Evolutionary conservation across 1,140 invertebrate genomes (phyloP), one percentile per base, ranked within the genome.

Genomic region (Contarinia nasturtii): DNA sequence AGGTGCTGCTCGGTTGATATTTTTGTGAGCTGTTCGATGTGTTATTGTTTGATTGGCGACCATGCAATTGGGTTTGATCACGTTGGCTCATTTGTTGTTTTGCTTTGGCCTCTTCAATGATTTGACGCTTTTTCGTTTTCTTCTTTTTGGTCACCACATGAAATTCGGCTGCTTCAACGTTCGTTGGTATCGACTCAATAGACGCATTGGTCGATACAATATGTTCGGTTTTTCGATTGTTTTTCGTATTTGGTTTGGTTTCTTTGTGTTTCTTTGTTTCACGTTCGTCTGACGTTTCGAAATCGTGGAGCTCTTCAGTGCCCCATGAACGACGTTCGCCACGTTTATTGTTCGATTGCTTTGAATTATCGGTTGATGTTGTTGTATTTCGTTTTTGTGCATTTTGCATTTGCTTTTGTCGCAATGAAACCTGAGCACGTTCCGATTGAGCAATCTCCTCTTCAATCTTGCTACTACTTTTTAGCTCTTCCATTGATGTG

Each of bases 131-230:
- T 61, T 80, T 80, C 53, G 72, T 73, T 50, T 77, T 77, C 55
- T 77, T 78, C 56, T 79, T 78, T 50, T 79, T 80, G 2, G 75
- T 78, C 14, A 80, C 78, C 22, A 79, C 72, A 52, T 75, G 67
- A 55, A 79, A 80, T 42, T 80, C 78, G 1, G 66, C 63, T 8
- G 63, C 63, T 52, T 70, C 68, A n/a, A 60, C 52, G 46, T 59
- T 56, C 10, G 21, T 33, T n/a, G 27, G 14, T 33, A 44, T 27
- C 22, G 43, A 44, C 22, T 44, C 43, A 44, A 27, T 44, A 7
- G 43, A 44, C 2, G 22, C 22, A 27, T 22, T 22, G 12, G 43
- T 22, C 22, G 3, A n/a, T 17, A 20, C 5, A 8, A 22, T 2
- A 2, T 44, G 11, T 2, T 27, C 22, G 7, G 21, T 33, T 44